Conservation (phyloP, 2,888 invertebrate genomes). For the Tachina fera region DNA sequence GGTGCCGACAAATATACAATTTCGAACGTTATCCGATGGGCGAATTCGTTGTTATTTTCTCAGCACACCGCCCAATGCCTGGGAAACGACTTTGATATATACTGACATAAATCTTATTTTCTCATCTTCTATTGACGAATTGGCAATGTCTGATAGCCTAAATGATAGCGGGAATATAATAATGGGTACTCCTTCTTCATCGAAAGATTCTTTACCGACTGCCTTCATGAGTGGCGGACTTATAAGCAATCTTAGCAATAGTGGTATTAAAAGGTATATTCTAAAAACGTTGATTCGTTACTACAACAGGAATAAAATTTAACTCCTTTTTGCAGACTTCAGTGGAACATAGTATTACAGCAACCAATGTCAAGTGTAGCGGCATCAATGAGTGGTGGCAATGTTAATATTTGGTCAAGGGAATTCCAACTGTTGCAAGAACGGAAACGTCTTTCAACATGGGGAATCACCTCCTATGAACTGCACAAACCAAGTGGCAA, state of each 20-base stretch:
- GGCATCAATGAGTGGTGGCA: conserved; percentile 72
- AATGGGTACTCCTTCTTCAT: conserved; percentile 64
- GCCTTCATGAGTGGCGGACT: conserved; percentile 59
- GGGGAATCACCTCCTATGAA: conserved; percentile 97
- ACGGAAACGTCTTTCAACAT: conserved; percentile 93
- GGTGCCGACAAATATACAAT: conserved; percentile 92
- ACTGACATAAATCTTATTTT: conserved; percentile 88
- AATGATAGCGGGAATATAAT: conserved; percentile 61
- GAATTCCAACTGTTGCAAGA: conserved; percentile 97
- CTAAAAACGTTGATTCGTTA: background rate
- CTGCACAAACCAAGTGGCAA: conserved; percentile 91
- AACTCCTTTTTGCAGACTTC: conserved; percentile 83
- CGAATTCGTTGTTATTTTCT: conserved; percentile 94
- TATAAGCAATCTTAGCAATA: conserved; percentile 23
- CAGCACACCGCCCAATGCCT: conserved; percentile 92
- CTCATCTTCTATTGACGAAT: conserved; percentile 69
- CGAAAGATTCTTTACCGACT: conserved; percentile 72
- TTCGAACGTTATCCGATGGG: conserved; percentile 90
- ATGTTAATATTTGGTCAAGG: conserved; percentile 87
- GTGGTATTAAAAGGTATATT: conserved; percentile 55
- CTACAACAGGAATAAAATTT: background rate
- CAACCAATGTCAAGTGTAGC: conserved; percentile 89
- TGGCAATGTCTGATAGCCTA: conserved; percentile 48
- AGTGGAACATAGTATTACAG: conserved; percentile 93
- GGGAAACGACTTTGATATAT: conserved; percentile 94